Evolutionary conservation across 2,888 invertebrate genomes (phyloP).

Genomic region (Thereva nobilitata): DNA sequence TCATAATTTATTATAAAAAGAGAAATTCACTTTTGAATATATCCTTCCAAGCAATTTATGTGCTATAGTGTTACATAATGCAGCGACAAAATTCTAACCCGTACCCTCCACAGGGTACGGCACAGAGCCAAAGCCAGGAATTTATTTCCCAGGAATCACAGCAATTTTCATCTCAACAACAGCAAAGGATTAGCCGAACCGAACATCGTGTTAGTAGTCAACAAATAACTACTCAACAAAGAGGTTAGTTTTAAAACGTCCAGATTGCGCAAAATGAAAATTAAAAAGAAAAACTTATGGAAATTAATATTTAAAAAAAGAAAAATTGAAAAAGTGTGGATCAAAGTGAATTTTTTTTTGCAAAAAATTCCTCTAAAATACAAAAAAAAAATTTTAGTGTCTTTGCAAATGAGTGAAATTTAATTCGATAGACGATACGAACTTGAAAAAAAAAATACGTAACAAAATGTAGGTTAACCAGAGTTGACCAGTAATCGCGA

Average conservation of each 20-base stretch:
- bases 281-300: constrained; percentile 1
- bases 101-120: constrained; percentile 57
- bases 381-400: no score
- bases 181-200: constrained; percentile 69
- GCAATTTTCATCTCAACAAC: constrained; percentile 58
- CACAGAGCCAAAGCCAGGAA: constrained; percentile 62
- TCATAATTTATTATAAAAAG: background rate
- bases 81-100: constrained; percentile 70
- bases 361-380: constrained; percentile 15
- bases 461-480: constrained; percentile 11
- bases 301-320: constrained; percentile 4
- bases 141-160: constrained; percentile 59
- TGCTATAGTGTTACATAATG: constrained; percentile 65
- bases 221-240: constrained; percentile 70
- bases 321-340: background rate
- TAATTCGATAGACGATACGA: no score
- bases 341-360: background rate
- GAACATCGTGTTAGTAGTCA: constrained; percentile 81
- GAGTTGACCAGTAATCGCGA: no score
- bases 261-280: background rate
- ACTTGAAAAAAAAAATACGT: background rate
- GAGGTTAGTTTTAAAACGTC: constrained; percentile 63
- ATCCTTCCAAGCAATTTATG: constrained; percentile 48
- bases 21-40: constrained; percentile 48
- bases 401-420: no score